phyloP scores from a whole-genome alignment of 2,797 vertebrate genomes.

The Lepus townsendii region DNA sequence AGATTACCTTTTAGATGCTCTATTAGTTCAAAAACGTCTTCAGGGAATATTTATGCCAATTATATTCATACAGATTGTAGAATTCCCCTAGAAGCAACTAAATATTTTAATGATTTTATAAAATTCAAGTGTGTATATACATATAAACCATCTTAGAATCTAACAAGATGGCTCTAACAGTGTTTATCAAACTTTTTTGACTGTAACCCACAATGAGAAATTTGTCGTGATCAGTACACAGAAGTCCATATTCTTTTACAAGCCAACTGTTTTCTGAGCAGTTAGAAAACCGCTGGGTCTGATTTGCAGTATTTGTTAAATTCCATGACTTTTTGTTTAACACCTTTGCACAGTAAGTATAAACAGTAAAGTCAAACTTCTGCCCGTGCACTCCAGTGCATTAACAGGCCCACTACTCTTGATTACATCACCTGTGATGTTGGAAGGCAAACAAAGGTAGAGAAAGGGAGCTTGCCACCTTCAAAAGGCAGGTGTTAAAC shows the following conservation, averaged over 20 bases:
- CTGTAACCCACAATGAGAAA: not conserved
- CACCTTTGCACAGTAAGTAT: not conserved
- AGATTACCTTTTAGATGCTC: too few species aligned
- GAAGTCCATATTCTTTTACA: not conserved
- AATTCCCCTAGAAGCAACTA: slow-evolving; percentile 48
- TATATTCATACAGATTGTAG: slow-evolving; percentile 4
- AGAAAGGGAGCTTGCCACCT: not conserved
- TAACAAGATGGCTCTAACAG: too few species aligned
- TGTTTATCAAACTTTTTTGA: not conserved
- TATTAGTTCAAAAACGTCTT: not conserved
- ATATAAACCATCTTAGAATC: not conserved
- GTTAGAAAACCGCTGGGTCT: not conserved
- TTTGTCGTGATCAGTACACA: not conserved
- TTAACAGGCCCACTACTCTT: not conserved
- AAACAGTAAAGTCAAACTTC: not conserved
- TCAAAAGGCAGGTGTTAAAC: not conserved
- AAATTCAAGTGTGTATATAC: not conserved
- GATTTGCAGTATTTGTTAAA: not conserved
- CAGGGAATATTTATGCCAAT: not conserved
- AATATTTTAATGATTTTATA: not conserved
- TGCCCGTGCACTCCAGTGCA: not conserved
- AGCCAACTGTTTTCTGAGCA: not conserved
- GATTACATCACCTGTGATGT: not conserved
- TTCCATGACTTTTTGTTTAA: not conserved
- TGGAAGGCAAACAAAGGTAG: not conserved